Evolutionary conservation across 1,140 invertebrate species (phyloP), one percentile per base, ranked within the genome.

Genomic region (Apocrypta bakeri): DNA sequence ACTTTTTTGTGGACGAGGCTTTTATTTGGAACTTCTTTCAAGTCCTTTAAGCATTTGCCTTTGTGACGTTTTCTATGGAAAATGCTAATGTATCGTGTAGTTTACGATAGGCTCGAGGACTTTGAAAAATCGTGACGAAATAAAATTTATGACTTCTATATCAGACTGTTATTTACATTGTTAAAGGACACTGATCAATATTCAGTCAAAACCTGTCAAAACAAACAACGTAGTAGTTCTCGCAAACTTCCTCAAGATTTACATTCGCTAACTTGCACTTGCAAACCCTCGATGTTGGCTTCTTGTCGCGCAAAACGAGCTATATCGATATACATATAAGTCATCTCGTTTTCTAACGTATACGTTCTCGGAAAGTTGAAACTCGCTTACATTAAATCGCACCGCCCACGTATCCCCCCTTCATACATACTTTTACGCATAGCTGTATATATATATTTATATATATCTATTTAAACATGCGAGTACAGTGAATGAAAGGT

Each of bases 241-340:
- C 40, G 48, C 48, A 21, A 56, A 56, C 48, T 56, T 21, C 14
- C 40, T 48, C 4, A 56, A 56, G 48, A 56, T 56, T 56, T 56
- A 56, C n/a, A 56, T 21, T 17, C 48, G 48, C 48, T 21, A 56
- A 21, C 48, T 56, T 56, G 17, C n/a, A 6, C 42, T 48, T 17
- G 48, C 17, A 56, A 21, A 17, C 42, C 42, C 42, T 48, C 42
- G 42, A 17, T 48, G 42, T 17, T 48, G n/a, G n/a, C n/a, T n/a
- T n/a, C 42, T 48, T 48, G 42, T 48, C 14, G 42, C 42, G 48
- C 48, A 56, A 17, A 71, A 71, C 27, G 68, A 71, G 68, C 68
- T 56, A 21, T 56, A 56, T 56, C 48, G 48, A 6, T 56, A 56
- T n/a, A 56, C 48, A n/a, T 4, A 56, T 17, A 48, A 17, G 48